These are phyloP conservation scores for Sclerodermus sp. DNA, from an alignment of 2,888 invertebrate species.

Conservation along the genomic window DNA sequence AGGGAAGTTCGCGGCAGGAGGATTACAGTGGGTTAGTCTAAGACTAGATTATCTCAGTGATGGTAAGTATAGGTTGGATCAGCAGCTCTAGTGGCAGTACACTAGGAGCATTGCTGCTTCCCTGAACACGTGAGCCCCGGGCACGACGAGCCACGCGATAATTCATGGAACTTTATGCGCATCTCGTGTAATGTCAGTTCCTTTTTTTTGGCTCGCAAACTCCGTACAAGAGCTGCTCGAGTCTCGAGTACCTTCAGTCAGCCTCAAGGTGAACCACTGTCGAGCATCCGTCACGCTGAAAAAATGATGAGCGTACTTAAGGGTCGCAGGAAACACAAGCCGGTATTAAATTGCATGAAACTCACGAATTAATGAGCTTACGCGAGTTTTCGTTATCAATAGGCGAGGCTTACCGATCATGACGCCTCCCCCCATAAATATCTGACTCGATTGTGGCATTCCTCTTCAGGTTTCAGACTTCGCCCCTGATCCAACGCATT, in stretches of 20 bases:
- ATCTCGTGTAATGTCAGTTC: conserved; percentile 35
- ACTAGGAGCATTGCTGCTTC: conserved; percentile 37
- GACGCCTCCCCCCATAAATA: no score
- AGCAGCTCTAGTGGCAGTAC: conserved; percentile 34
- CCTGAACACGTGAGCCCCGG: conserved; percentile 37
- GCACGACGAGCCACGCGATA: conserved; percentile 35
- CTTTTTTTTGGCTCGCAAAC: not conserved
- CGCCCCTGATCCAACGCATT: no score
- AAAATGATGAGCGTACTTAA: no score
- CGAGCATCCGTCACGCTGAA: no score
- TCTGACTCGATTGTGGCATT: no score
- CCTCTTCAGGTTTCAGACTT: no score
- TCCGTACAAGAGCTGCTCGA: not conserved
- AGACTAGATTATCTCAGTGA: conserved; percentile 45
- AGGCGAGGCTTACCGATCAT: no score
- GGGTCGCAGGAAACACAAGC: no score
- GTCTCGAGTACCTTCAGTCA: not conserved
- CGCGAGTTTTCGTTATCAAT: no score
- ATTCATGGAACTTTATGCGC: conserved; percentile 43
- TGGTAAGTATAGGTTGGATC: conserved; percentile 48
- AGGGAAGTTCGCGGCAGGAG: not conserved
- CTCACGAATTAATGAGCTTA: no score
- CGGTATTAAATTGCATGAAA: no score
- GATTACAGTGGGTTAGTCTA: conserved; percentile 37
- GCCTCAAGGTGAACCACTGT: not conserved